Conservation (phyloP, 2,797 vertebrate genomes). For the Austrolebias charrua region DNA sequence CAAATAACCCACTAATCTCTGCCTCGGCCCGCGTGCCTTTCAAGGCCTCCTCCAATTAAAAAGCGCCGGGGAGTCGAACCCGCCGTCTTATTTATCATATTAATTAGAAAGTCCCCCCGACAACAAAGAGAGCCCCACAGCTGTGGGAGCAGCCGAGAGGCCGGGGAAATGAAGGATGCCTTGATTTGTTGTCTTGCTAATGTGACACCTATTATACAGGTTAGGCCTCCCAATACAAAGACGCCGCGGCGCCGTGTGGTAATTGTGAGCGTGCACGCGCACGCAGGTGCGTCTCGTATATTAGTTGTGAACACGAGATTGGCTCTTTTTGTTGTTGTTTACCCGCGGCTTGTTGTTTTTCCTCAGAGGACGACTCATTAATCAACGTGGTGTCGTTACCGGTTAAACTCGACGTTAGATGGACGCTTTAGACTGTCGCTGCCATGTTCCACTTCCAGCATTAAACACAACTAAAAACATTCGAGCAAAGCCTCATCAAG, state of each 20-base stretch:
- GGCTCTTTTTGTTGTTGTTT: slow-evolving; percentile 14
- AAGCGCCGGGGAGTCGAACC: slow-evolving; percentile 75
- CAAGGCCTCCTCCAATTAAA: slow-evolving; percentile 82
- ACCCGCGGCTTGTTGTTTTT: slow-evolving; percentile 20
- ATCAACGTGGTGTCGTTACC: slow-evolving; percentile 1
- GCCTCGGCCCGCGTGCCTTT: slow-evolving; percentile 68
- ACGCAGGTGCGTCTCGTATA: slow-evolving; percentile 21
- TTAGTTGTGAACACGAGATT: slow-evolving; percentile 18
- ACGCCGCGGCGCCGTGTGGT: slow-evolving; percentile 89
- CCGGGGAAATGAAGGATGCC: slow-evolving; percentile 87
- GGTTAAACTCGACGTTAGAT: background rate
- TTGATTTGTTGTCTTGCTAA: slow-evolving; percentile 98
- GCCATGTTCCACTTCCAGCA: too few species aligned
- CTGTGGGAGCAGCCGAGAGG: slow-evolving; percentile 92
- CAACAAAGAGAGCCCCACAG: slow-evolving; percentile 89
- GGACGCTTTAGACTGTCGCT: too few species aligned
- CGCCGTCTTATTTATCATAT: slow-evolving; percentile 99
- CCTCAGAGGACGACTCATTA: slow-evolving; percentile 9
- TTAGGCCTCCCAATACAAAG: slow-evolving; percentile 89
- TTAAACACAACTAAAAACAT: too few species aligned
- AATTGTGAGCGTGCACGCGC: slow-evolving; percentile 69
- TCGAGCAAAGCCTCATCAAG: too few species aligned
- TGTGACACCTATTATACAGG: slow-evolving; percentile 99
- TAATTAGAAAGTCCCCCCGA: slow-evolving; percentile 98
- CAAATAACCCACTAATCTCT: slow-evolving; percentile 73